Evolutionary conservation across 2,113 vertebrate genomes (phyloP).

Genomic region (Sarotherodon lohbergeri): DNA sequence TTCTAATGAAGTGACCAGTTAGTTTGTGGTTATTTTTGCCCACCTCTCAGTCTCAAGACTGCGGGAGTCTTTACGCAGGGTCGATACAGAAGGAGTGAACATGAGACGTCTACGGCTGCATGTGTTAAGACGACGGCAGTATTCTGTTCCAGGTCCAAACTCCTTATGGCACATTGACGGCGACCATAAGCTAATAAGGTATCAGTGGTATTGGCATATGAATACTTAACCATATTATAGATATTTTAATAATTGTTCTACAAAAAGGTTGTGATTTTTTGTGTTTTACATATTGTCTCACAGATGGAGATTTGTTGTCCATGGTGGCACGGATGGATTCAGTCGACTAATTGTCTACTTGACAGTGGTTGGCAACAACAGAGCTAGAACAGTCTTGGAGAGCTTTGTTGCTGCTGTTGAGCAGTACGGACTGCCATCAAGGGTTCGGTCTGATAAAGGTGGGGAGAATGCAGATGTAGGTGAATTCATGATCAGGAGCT

Average conservation of each 20-base stretch:
- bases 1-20: neutral
- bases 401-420: neutral
- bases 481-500: neutral
- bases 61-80: neutral
- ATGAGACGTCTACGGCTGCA: neutral
- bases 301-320: neutral
- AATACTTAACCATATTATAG: neutral
- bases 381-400: neutral
- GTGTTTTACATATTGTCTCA: neutral
- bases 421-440: rapidly evolving
- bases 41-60: neutral
- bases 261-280: neutral
- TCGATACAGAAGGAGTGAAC: neutral
- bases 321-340: slow-evolving; percentile 2
- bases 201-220: neutral
- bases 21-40: rapidly evolving
- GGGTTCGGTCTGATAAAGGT: neutral
- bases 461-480: neutral
- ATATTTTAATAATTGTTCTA: neutral
- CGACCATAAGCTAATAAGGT: neutral
- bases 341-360: neutral
- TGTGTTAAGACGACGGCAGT: neutral
- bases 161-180: neutral
- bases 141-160: neutral
- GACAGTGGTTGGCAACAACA: neutral